Evolutionary conservation across 35 echinoderm and acorn worm species (phyloP), one percentile per base, ranked within the genome.

Genomic region (Heliocidaris tuberculata): DNA sequence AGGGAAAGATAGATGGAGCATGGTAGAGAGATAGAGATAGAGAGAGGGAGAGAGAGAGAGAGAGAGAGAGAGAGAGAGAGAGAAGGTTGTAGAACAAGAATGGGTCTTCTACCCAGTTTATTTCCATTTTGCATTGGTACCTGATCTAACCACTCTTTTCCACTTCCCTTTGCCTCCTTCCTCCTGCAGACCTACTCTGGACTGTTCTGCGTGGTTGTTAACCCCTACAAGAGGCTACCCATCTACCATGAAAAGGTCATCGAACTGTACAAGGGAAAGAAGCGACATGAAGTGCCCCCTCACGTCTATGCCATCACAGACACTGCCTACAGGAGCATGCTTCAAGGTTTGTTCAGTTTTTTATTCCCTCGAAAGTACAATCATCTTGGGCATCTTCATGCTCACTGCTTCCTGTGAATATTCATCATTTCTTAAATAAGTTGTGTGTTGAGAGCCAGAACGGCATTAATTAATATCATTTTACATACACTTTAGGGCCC

Each of bases 161-260:
- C 65, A 27, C 65, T 89, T 89, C 31, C 87, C 19, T 13, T 89
- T 47, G 9, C 19, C 47, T 31, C 87, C 31, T n/a, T 15, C 47
- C 86, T 88, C 31, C 31, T 47, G 24, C 94, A 99, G 98, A 99
- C 98, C 90, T 99, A 99, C 92, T 99, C 98, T 94, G 98, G 98
- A 86, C 94, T 99, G 91, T 99, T 99, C 93, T 99, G 98, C 78
- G 98, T 99, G 35, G 98, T 99, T 8, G 98, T 99, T 30, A 99
- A 99, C 93, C 98, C 98, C 24, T 99, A 99, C 97, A 97, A 97
- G 93, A 99, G 93, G 85, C 95, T 99, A 71, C 98, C 98, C 17
- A 99, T 99, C 92, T 99, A 99, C 94, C 96, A 97, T 12, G 98
- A 99, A 49, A 99, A 99, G 95, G 98, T 99, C 78, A 96, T 99